phyloP scores from a whole-genome alignment of 2,888 invertebrate species.

The Eilema sororculum region DNA sequence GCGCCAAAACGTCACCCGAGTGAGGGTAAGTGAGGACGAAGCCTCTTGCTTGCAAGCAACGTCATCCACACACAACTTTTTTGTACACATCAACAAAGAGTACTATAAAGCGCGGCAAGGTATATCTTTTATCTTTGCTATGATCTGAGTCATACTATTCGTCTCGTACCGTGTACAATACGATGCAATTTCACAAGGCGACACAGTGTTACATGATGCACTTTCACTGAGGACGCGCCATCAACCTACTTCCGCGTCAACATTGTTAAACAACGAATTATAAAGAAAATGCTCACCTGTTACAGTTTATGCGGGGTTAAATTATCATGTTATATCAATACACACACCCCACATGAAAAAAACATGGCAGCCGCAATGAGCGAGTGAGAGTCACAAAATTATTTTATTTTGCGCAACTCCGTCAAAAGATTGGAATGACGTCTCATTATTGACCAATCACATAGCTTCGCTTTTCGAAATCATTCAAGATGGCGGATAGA shows the following conservation, averaged over 20 bases:
- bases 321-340: slow-evolving; percentile 82
- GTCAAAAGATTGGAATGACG: slow-evolving; percentile 80
- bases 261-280: slow-evolving; percentile 60
- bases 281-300: slow-evolving; percentile 76
- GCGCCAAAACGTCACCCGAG: slow-evolving; percentile 83
- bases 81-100: slow-evolving; percentile 59
- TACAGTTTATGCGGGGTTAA: slow-evolving; percentile 80
- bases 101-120: slow-evolving; percentile 49
- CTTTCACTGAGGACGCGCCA: slow-evolving; percentile 82
- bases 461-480: slow-evolving; percentile 66
- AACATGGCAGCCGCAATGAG: slow-evolving; percentile 90
- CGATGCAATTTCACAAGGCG: slow-evolving; percentile 85
- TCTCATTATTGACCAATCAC: slow-evolving; percentile 76
- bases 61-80: slow-evolving; percentile 47
- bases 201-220: slow-evolving; percentile 85
- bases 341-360: slow-evolving; percentile 91
- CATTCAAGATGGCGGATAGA: slow-evolving; percentile 75
- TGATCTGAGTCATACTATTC: slow-evolving; percentile 65
- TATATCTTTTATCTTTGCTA: slow-evolving; percentile 60
- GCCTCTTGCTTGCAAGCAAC: slow-evolving; percentile 47
- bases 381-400: slow-evolving; percentile 78
- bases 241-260: slow-evolving; percentile 70
- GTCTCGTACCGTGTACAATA: slow-evolving; percentile 57
- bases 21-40: slow-evolving; percentile 63
- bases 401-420: slow-evolving; percentile 84